Evolutionary conservation across 2,888 invertebrate species (phyloP).

Genomic region (Sipunculus nudus): DNA sequence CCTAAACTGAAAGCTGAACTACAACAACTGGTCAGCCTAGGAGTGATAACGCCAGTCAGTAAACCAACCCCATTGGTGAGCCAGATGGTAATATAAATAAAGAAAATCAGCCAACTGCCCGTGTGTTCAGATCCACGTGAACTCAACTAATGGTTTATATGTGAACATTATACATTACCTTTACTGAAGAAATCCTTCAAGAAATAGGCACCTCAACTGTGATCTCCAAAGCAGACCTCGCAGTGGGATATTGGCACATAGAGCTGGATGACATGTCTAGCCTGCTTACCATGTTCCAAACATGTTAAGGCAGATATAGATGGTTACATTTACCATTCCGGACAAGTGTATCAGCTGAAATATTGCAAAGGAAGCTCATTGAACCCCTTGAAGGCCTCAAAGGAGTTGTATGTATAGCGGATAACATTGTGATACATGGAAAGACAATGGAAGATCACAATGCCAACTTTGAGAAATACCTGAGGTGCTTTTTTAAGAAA

Average conservation of each 20-base stretch:
- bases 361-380: constrained; percentile 34
- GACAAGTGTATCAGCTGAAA: constrained; percentile 27
- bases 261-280: constrained; percentile 33
- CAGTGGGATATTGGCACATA: constrained; percentile 34
- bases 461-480: constrained; percentile 12
- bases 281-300: constrained; percentile 31
- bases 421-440: constrained; percentile 34
- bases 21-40: constrained; percentile 12
- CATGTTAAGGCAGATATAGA: constrained; percentile 30
- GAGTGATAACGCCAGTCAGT: constrained; percentile 25
- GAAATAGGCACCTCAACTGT: constrained; percentile 26
- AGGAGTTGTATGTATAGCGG: constrained; percentile 33
- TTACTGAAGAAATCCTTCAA: constrained; percentile 37
- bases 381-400: constrained; percentile 26
- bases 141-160: constrained; percentile 33
- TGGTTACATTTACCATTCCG: constrained; percentile 37
- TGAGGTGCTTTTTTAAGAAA: constrained; percentile 29
- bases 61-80: constrained; percentile 40
- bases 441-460: constrained; percentile 24
- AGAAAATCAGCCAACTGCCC: constrained; percentile 30
- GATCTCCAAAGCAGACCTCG: constrained; percentile 33
- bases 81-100: constrained; percentile 28
- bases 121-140: constrained; percentile 38
- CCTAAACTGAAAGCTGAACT: constrained; percentile 27
- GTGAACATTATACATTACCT: constrained; percentile 33